Base-by-base conservation (phyloP, 2,797 vertebrate species). In the Anisognathus igniventris region DNA sequence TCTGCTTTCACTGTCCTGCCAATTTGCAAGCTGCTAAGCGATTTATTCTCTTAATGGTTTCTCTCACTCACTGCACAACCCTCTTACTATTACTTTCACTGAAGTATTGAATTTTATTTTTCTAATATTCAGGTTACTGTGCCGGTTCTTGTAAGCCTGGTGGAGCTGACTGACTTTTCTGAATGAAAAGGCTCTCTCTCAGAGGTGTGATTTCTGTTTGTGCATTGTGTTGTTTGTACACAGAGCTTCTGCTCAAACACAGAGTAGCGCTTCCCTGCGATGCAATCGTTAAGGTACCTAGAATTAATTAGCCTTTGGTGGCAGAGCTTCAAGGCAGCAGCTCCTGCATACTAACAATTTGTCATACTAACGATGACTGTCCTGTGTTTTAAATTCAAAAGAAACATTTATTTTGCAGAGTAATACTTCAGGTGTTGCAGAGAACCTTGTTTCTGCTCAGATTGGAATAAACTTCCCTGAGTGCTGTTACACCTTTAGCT, bases 261-360 rank as follows among this genome's bases (percentile, higher is more conserved):
- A 70, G 90, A 84, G 62, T 42, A 80, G 76, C 6, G 4, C 91
- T 93, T 96, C 81, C 87, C 68, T 12, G 72, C 7, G 62, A 90
- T 90, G 54, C 4, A 7, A 75, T 91, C 9, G 2, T 96, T 92
- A 75, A 5, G 7, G 85, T 91, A 92, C 76, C 91, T 58, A 53
- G 79, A 90, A 92, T 88, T 95, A 96, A 95, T 96, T 94, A 94
- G 73, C 77, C 67, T 40, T 85, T 84, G 77, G 75, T 92, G 90
- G 88, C 78, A 94, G 65, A 93, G 77, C 74, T 94, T 96, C 88
- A 60, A 90, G 86, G 45, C 61, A 70, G 71, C 80, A 89, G 79
- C 73, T 93, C 89, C 91, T 90, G 87, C 47, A n/a, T 91, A 18
- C 83, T 93, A 85, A 86, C 0, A 0, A 71, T 74, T 84, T 65